phyloP scores from a whole-genome alignment of 2,113 vertebrate genomes.

The Cyprinus carpio region DNA sequence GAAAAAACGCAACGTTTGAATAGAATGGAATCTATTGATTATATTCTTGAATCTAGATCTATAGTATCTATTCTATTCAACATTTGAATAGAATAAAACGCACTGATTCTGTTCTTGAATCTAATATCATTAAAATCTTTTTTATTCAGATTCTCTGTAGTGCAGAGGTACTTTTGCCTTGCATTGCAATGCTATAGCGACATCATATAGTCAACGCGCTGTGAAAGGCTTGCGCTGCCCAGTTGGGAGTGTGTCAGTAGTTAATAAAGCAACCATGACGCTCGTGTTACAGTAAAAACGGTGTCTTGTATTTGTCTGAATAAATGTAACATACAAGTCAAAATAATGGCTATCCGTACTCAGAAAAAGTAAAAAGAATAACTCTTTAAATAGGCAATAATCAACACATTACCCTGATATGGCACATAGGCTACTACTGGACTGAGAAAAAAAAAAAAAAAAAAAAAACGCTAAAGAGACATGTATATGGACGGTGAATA shows the following conservation, averaged over 20 bases:
- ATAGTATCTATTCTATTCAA: background rate
- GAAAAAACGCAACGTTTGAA: constrained; percentile 54
- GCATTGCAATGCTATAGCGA: background rate
- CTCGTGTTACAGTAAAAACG: background rate
- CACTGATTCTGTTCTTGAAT: background rate
- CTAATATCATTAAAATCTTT: background rate
- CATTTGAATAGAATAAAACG: background rate
- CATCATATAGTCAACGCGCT: background rate
- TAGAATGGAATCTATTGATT: background rate
- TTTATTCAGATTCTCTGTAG: background rate
- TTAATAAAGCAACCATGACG: background rate
- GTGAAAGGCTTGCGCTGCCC: background rate
- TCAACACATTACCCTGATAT: background rate
- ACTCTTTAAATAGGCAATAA: background rate
- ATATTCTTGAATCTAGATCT: background rate
- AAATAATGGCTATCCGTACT: background rate
- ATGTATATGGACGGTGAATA: background rate
- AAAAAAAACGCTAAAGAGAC: background rate
- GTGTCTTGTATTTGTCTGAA: background rate
- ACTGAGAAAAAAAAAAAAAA: no score
- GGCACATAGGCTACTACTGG: no score
- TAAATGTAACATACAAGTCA: background rate
- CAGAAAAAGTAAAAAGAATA: background rate
- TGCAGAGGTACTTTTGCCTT: background rate
- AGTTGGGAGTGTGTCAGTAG: background rate